Base-by-base conservation (phyloP, 2,888 invertebrate species). In the Rambutsinella grinnellia region DNA sequence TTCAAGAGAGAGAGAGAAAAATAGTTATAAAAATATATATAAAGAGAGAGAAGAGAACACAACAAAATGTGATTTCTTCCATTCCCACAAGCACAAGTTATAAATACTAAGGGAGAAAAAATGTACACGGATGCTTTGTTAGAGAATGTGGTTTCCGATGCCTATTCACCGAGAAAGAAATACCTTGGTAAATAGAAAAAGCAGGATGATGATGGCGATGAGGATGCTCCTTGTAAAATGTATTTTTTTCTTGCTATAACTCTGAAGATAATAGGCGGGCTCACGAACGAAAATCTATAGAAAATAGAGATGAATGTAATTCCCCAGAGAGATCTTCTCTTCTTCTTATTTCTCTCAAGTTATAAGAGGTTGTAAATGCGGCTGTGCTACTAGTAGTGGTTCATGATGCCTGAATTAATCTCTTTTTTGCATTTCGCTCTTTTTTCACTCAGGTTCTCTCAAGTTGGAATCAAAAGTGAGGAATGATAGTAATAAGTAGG, bases 381-480 rank as follows among this genome's bases (percentile, higher is more conserved):
- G 65, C 54, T 62, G 62, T 19, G 47, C 47, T 66, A 46, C 28
- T 65, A 49, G 36, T 78, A 76, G 79, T 75, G 79, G 82, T 82
- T 82, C 82, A 80, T 82, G 82, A 81, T 81, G 82, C 81, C 74
- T 75, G 79, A 82, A 80, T 82, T 82, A 82, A 82, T 82, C 82
- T 80, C 79, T 79, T 82, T 81, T 79, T 81, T 80, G 76, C 75
- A 78, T 82, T 82, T 79, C 79, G 76, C n/a, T n/a, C n/a, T n/a
- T 76, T 78, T 74, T 74, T 67, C 72, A 61, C 74, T 74, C 74
- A 67, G 60, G 65, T 74, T 67, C 49, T 61, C 63, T 23, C n/a
- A n/a, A n/a, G n/a, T n/a, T 49, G n/a, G 54, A 61, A 70, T 24
- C 66, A 66, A 46, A 72, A 74, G 46, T 60, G 51, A 66, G 56